phyloP scores from a whole-genome alignment of 1,140 invertebrate species.

The Eufriesea mexicana region DNA sequence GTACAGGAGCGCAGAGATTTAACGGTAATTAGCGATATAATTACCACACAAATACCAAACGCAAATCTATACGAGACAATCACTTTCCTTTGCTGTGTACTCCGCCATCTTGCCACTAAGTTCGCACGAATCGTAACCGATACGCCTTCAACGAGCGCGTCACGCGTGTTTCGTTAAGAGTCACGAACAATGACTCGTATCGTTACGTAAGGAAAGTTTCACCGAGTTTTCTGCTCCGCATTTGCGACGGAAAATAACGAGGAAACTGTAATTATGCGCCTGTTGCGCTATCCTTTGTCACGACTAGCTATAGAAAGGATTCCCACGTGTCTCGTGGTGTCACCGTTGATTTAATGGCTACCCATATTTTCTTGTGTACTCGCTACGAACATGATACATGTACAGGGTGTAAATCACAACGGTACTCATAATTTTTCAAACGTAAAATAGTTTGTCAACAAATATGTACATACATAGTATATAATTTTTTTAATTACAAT shows the following conservation, averaged over 20 bases:
- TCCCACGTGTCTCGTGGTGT: constrained; percentile 40
- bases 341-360: constrained; percentile 36
- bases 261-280: constrained; percentile 58
- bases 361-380: background rate
- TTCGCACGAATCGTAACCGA: constrained; percentile 16
- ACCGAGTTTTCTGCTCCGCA: constrained; percentile 52
- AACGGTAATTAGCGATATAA: background rate
- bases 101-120: background rate
- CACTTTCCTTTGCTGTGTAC: background rate
- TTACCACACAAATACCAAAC: background rate
- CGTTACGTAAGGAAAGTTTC: constrained; percentile 60
- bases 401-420: too few relatives aligned
- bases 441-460: too few relatives aligned
- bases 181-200: constrained; percentile 43
- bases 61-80: background rate
- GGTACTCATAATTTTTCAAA: too few relatives aligned
- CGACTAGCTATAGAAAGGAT: background rate
- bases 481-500: too few relatives aligned
- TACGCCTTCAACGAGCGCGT: background rate
- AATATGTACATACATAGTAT: too few relatives aligned
- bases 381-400: background rate
- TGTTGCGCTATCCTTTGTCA: constrained; percentile 46
- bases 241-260: constrained; percentile 41
- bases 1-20: background rate
- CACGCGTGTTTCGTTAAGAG: background rate